Conservation (phyloP, 1,140 invertebrate species). For the Pseudachorutes palmiensis region DNA sequence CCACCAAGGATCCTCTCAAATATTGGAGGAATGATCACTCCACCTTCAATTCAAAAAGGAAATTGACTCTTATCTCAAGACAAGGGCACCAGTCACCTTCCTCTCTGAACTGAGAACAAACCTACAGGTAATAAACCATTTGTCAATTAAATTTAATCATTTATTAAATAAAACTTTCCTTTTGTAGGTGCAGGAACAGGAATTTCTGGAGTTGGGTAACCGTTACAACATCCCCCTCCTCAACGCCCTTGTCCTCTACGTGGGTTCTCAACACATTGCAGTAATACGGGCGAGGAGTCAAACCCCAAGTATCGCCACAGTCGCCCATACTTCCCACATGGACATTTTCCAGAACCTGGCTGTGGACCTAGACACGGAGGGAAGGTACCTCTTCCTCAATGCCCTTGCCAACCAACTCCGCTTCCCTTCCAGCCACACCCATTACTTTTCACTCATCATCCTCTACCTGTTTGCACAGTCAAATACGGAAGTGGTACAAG, state of each 20-base stretch:
- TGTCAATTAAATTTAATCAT: conserved; percentile 13
- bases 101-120: conserved; percentile 81
- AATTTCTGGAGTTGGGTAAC: conserved; percentile 74
- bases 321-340: conserved; percentile 95
- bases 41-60: conserved; percentile 85
- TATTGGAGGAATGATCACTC: conserved; percentile 77
- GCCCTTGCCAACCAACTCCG: conserved; percentile 96
- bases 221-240: conserved; percentile 92
- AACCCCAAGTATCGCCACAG: conserved; percentile 89
- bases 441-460: conserved; percentile 96
- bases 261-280: conserved; percentile 90
- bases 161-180: conserved; percentile 7
- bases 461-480: conserved; percentile 97
- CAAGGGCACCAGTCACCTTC: conserved; percentile 89
- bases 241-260: conserved; percentile 94
- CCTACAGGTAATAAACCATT: conserved; percentile 55
- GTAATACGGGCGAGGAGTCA: conserved; percentile 77
- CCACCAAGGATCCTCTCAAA: conserved; percentile 84
- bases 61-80: conserved; percentile 92
- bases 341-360: conserved; percentile 99
- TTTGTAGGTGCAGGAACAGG: conserved; percentile 45
- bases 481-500: conserved; percentile 91
- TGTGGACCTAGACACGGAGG: conserved; percentile 94
- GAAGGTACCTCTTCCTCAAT: conserved; percentile 92
- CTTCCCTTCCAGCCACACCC: conserved; percentile 98